Evolutionary conservation across 2,113 vertebrate genomes (phyloP), one percentile per base, ranked within the genome.

Genomic region (Xerus inauris): DNA sequence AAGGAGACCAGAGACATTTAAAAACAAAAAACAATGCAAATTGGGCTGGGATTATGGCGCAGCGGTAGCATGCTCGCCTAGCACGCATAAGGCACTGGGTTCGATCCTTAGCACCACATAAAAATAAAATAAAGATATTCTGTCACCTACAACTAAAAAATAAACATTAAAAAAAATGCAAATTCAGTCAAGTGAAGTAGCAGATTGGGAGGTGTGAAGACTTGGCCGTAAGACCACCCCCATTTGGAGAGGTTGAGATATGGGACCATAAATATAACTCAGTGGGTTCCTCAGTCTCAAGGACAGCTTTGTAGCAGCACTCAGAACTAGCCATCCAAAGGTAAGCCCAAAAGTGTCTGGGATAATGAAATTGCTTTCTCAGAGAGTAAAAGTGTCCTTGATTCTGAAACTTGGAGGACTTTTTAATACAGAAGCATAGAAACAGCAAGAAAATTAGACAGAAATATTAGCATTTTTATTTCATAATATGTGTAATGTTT

Each of bases 1-100:
- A 71, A 71, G 8, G 17, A 91, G 77, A 65, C n/a, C n/a, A 47
- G 84, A 69, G 57, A 69, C 24, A 86, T 62, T 91, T 79, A 79
- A 51, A n/a, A n/a, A n/a, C n/a, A n/a, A n/a, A n/a, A n/a, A n/a
- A n/a, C n/a, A n/a, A n/a, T n/a, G n/a, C n/a, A n/a, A n/a, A n/a
- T n/a, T n/a, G n/a, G n/a, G n/a, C 20, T 59, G 57, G 57, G 20
- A 5, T 20, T 22, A 22, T 24, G 24, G 57, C 57, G 24, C 57
- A 59, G 22, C 8, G 57, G 22, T 59, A 59, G 22, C 24, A 16
- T 26, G 22, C 22, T 24, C 22, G 11, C n/a, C n/a, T n/a, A n/a
- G n/a, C n/a, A n/a, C n/a, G n/a, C n/a, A n/a, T n/a, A n/a, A n/a
- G n/a, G n/a, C n/a, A n/a, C n/a, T n/a, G n/a, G n/a, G n/a, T n/a